These are phyloP conservation scores for Dreissena rostriformis DNA, from an alignment of 1,140 invertebrate species.

Conservation along the genomic window DNA sequence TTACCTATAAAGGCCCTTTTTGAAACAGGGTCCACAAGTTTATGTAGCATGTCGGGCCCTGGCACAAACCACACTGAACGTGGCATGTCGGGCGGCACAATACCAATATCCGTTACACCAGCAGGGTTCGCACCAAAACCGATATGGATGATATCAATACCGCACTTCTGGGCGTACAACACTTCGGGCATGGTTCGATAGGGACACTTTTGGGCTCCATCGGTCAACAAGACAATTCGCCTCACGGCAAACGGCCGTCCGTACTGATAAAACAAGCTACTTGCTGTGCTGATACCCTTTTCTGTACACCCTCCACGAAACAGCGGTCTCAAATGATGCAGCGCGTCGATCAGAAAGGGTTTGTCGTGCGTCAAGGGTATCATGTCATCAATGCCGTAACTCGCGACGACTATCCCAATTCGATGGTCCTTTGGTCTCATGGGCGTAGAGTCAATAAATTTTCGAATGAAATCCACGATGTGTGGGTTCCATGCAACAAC, in stretches of 20 bases:
- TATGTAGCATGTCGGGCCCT: not conserved
- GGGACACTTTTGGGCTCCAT: slow-evolving; percentile 23
- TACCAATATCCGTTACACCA: not conserved
- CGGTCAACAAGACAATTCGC: slow-evolving; percentile 38
- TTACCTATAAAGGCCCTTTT: slow-evolving; percentile 44
- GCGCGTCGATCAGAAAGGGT: slow-evolving; percentile 29
- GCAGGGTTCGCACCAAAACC: slow-evolving; percentile 9
- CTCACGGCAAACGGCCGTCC: slow-evolving; percentile 43
- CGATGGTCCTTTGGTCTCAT: slow-evolving; percentile 38
- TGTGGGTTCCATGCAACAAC: slow-evolving; percentile 48
- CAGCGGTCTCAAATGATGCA: slow-evolving; percentile 27
- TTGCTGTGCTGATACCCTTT: slow-evolving; percentile 43
- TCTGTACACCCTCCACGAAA: slow-evolving; percentile 46
- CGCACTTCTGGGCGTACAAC: slow-evolving; percentile 27
- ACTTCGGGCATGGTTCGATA: slow-evolving; percentile 41
- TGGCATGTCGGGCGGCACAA: not conserved
- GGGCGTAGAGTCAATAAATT: slow-evolving; percentile 30
- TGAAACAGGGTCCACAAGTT: slow-evolving; percentile 30
- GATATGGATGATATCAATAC: slow-evolving; percentile 52
- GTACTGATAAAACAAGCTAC: slow-evolving; percentile 54
- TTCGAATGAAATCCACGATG: slow-evolving; percentile 43
- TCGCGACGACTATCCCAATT: slow-evolving; percentile 48
- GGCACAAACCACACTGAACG: slow-evolving; percentile 38
- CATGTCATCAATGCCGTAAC: slow-evolving; percentile 50
- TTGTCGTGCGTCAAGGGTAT: slow-evolving; percentile 32